Conservation (phyloP, 2,113 vertebrate species). For the Tenrec ecaudatus region DNA sequence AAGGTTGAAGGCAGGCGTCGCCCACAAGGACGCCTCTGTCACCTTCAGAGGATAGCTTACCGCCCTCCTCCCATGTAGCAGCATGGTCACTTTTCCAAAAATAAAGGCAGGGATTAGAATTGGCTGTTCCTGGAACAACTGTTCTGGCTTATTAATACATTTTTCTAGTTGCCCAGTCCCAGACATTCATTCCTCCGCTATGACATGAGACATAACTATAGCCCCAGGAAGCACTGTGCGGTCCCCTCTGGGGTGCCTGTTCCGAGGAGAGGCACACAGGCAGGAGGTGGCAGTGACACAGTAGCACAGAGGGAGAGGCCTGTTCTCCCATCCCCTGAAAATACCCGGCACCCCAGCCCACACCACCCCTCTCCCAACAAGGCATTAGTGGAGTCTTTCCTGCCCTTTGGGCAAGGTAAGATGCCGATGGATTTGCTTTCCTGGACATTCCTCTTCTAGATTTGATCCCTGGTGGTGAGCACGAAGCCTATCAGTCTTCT, state of each 20-base stretch:
- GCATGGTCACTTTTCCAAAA: constrained; percentile 80
- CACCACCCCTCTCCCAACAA: not conserved
- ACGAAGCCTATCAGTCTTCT: constrained; percentile 60
- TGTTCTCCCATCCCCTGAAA: constrained; percentile 11
- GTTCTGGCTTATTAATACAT: constrained; percentile 77
- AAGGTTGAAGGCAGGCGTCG: constrained; percentile 18
- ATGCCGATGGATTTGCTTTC: constrained; percentile 63
- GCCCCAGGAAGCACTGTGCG: constrained; percentile 41
- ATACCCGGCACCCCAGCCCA: not conserved
- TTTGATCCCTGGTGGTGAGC: constrained; percentile 54
- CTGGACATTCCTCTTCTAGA: constrained; percentile 48
- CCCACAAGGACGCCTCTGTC: constrained; percentile 46
- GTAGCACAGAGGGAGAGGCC: not conserved
- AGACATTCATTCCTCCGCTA: constrained; percentile 30
- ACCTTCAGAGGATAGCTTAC: constrained; percentile 70
- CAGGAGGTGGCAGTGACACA: constrained; percentile 53
- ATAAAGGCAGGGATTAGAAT: constrained; percentile 80
- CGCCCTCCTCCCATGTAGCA: constrained; percentile 52
- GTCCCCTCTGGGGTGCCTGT: not conserved
- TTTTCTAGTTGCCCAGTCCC: constrained; percentile 66
- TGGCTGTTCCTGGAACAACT: constrained; percentile 71
- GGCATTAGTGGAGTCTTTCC: constrained; percentile 17
- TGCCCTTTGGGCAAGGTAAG: constrained; percentile 53
- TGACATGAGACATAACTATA: constrained; percentile 30
- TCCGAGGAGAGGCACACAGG: not conserved